A percentile compares a stretch with the other conserved stretches of the same genome.
Evolutionary conservation across 2,113 vertebrate genomes (phyloP).

Genomic region (Anolis carolinensis): DNA sequence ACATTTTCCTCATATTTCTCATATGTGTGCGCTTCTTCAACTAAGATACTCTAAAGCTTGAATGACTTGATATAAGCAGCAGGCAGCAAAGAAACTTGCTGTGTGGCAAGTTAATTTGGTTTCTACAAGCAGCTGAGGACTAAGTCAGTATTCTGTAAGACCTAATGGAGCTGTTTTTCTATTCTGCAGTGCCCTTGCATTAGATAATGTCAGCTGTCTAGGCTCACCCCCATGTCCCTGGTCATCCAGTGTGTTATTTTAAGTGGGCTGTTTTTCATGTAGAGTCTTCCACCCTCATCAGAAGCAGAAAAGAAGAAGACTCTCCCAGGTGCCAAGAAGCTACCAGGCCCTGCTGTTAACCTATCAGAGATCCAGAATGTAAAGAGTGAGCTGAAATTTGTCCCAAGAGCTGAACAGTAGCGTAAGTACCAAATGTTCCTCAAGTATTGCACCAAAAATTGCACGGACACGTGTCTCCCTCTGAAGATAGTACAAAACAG

Average conservation of each 20-base stretch:
- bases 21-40: neutral
- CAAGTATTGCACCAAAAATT: slow-evolving; percentile 24
- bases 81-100: neutral
- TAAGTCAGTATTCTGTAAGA: neutral
- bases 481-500: neutral
- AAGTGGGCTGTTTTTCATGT: slow-evolving; percentile 47
- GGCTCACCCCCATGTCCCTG: neutral
- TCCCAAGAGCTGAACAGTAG: slow-evolving; percentile 81
- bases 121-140: neutral
- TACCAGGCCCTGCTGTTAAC: slow-evolving; percentile 91
- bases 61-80: neutral
- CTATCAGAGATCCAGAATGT: slow-evolving; percentile 95
- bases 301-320: slow-evolving; percentile 87
- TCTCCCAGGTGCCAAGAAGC: slow-evolving; percentile 89
- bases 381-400: slow-evolving; percentile 90
- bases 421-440: slow-evolving; percentile 66
- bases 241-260: neutral
- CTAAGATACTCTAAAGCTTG: neutral
- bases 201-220: neutral
- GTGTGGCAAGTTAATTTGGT: neutral
- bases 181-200: neutral
- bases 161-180: neutral
- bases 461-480: neutral
- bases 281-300: slow-evolving; percentile 63
- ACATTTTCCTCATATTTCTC: neutral